A percentile compares a stretch with the other conserved stretches of the same genome.
Evolutionary conservation across 2,113 vertebrate genomes (phyloP).

Genomic region (Poecile atricapillus): DNA sequence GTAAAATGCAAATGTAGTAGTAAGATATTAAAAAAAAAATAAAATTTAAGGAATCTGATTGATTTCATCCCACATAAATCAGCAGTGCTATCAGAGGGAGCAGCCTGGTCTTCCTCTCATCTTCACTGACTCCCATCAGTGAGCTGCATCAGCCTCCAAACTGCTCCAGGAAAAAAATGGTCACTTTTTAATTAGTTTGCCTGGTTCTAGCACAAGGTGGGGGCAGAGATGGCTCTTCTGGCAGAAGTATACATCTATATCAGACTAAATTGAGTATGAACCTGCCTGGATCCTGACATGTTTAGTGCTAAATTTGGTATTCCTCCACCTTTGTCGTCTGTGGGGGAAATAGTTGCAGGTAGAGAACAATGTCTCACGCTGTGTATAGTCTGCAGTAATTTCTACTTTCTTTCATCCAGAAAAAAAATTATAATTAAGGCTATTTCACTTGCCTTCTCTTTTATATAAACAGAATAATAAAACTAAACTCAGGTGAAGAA

Average conservation of each 20-base stretch:
- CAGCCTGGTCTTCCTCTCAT: background rate
- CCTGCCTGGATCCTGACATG: background rate
- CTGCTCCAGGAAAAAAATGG: background rate
- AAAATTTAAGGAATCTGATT: fast-evolving
- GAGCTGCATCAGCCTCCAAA: background rate
- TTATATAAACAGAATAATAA: background rate
- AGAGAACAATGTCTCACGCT: background rate
- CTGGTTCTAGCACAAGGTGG: background rate
- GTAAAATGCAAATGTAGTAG: background rate
- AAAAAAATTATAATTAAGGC: background rate
- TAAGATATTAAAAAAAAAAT: background rate
- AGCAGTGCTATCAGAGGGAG: background rate
- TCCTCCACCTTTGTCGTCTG: background rate
- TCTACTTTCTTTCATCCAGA: background rate
- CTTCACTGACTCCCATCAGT: background rate
- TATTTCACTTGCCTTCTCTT: background rate
- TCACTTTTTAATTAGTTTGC: background rate
- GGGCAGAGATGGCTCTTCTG: background rate
- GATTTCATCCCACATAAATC: background rate
- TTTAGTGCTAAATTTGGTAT: background rate
- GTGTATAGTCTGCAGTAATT: background rate
- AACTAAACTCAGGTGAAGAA: background rate
- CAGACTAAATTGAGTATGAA: background rate
- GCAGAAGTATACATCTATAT: background rate
- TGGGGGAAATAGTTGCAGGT: background rate